These are phyloP conservation scores for Oreamnos americanus DNA, from an alignment of 2,113 vertebrate species.

Conservation along the genomic window DNA sequence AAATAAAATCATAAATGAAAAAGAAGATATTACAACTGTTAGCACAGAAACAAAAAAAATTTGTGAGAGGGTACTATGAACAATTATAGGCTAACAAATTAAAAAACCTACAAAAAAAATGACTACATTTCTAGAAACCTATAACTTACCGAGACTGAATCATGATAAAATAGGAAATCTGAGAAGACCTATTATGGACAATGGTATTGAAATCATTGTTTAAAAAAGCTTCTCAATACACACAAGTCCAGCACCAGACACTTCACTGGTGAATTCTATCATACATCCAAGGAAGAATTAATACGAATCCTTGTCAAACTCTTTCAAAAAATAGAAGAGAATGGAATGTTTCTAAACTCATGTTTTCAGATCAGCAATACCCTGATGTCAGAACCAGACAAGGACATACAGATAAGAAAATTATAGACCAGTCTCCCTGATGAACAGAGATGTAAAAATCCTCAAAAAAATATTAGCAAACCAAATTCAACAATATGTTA, in stretches of 20 bases:
- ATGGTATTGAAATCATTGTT: not conserved
- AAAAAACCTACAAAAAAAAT: not conserved
- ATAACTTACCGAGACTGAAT: not conserved
- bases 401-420: not conserved
- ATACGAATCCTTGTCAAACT: not conserved
- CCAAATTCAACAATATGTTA: not conserved
- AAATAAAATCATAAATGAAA: not conserved
- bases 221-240: not conserved
- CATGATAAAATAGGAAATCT: not conserved
- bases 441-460: not conserved
- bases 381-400: not conserved
- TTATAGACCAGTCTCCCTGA: not conserved
- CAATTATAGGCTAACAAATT: not conserved
- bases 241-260: not conserved
- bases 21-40: not conserved
- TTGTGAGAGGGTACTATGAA: not conserved
- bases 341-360: not conserved
- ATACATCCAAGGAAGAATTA: not conserved
- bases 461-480: not conserved
- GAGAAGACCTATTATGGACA: not conserved
- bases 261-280: not conserved
- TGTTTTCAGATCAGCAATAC: not conserved
- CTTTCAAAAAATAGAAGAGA: not conserved
- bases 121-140: not conserved
- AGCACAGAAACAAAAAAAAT: not conserved